Base-by-base conservation (phyloP, 2,113 vertebrate genomes). In the Corythaeola cristata region DNA sequence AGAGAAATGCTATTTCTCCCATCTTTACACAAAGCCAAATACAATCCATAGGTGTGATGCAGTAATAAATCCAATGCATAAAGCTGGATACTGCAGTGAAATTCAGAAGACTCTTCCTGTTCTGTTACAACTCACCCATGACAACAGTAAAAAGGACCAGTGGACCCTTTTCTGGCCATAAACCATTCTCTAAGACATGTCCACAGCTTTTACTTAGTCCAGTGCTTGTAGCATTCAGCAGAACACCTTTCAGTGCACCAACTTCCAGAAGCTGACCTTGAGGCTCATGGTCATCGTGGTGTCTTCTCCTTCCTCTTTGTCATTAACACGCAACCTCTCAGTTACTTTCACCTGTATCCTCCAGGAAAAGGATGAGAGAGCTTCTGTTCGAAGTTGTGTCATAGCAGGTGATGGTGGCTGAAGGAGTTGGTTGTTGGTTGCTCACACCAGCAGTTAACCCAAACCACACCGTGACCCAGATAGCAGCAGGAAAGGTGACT, bases 201-300 rank as follows among this genome's bases (percentile, higher is more conserved):
- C 14, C 44, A 41, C 9, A 86, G 23, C 19, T 72, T 71, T 88
- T 63, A 62, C 11, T 75, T 82, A 60, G 52, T 49, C 13, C 0
- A 1, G 17, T 3, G 1, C 32, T 63, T 82, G 22, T 44, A 64
- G 14, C 23, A n/a, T 67, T 67, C 56, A 56, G 22, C 32, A 77
- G 52, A 82, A 78, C 17, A 72, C 15, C 35, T 24, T 71, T 12
- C 52, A 59, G 44, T 27, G 39, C 62, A 67, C 8, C 18, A 41
- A 67, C 3, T 58, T 49, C 33, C 33, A 75, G 52, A 75, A 37
- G n/a, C 33, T 83, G 76, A 32, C 28, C 13, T 37, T 22, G 33
- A 45, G n/a, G 58, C 32, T 26, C 4, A 1, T 50, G 13, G 8
- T 80, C 53, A 24, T 39, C 0, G 0, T 68, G 39, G 22, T 72